Evolutionary conservation across 2,888 invertebrate species (phyloP).

Genomic region (Eulithis prunata): DNA sequence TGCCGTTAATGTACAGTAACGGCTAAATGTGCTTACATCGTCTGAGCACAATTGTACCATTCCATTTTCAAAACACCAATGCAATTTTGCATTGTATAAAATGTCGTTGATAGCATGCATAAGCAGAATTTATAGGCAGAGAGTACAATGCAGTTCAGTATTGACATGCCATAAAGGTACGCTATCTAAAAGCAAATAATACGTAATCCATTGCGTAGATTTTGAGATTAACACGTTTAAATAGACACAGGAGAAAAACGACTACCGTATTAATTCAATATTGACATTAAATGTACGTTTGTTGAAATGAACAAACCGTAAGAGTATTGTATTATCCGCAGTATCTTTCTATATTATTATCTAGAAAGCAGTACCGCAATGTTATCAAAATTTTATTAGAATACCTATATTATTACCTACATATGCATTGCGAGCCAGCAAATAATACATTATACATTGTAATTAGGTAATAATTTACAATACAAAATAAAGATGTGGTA

Average conservation of each 20-base stretch:
- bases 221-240: conserved; percentile 16
- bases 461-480: too few relatives aligned
- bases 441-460: too few relatives aligned
- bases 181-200: conserved; percentile 21
- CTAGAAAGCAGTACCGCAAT: not conserved
- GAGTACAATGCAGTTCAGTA: not conserved
- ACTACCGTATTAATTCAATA: conserved; percentile 27
- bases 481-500: too few relatives aligned
- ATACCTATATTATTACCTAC: too few relatives aligned
- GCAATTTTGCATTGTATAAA: too few relatives aligned
- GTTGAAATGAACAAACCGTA: conserved; percentile 8
- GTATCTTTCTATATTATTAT: not conserved
- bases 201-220: conserved; percentile 9
- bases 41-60: too few relatives aligned
- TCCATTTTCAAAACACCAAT: too few relatives aligned
- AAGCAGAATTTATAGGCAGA: too few relatives aligned
- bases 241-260: conserved; percentile 17
- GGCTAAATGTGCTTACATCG: too few relatives aligned
- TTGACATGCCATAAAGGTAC: conserved; percentile 3
- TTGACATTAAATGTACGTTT: conserved; percentile 8
- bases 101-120: too few relatives aligned
- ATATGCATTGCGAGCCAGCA: too few relatives aligned
- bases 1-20: too few relatives aligned
- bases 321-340: conserved; percentile 6
- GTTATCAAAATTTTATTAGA: not conserved